phyloP scores from a whole-genome alignment of 2,113 vertebrate genomes.

The Caloenas nicobarica region DNA sequence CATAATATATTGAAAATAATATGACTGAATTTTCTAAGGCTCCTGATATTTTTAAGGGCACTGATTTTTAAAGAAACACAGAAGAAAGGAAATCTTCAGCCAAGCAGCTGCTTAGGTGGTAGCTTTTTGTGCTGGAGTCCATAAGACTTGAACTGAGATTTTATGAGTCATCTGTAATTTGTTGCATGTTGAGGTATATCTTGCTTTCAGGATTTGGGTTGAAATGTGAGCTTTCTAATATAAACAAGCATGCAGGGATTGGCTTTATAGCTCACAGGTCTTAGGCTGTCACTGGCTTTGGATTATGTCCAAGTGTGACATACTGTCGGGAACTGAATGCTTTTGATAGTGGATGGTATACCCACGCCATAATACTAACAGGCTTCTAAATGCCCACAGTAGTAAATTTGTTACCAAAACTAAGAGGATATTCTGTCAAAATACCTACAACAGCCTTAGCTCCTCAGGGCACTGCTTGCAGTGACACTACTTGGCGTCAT shows the following conservation, averaged over 20 bases:
- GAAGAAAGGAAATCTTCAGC: not conserved
- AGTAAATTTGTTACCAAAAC: not conserved
- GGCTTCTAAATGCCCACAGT: not conserved
- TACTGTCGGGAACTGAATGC: not conserved
- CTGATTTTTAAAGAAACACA: not conserved
- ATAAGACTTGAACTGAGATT: not conserved
- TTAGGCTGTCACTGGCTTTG: conserved; percentile 24
- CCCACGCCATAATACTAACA: not conserved
- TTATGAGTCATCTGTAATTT: not conserved
- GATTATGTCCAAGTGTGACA: conserved; percentile 40
- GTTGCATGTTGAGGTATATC: conserved; percentile 13
- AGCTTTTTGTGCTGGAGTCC: not conserved
- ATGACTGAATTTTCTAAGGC: not conserved
- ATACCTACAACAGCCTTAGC: not conserved
- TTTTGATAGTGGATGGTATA: not conserved
- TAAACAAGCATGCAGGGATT: conserved; percentile 2
- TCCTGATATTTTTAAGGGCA: not conserved
- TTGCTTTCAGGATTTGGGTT: conserved; percentile 6
- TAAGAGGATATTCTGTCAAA: not conserved
- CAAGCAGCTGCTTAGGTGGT: not conserved
- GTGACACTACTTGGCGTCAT: not conserved
- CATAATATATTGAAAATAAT: not conserved
- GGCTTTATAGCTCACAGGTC: conserved; percentile 10
- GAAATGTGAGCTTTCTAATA: conserved; percentile 42
- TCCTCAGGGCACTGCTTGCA: not conserved